These are phyloP conservation scores for Hartigia nigra DNA, from an alignment of 2,888 invertebrate genomes.

Conservation along the genomic window DNA sequence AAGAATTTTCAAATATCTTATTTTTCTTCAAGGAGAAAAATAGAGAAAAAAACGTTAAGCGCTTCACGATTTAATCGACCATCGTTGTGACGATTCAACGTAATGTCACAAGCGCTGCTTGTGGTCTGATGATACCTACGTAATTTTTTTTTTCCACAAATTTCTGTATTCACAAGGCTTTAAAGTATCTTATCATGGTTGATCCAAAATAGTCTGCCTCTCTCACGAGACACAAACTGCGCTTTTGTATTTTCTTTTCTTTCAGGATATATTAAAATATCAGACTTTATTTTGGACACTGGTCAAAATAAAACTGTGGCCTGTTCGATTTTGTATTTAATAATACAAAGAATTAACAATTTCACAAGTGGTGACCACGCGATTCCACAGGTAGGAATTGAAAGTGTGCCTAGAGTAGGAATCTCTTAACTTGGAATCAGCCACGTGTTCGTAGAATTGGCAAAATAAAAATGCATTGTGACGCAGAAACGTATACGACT, in stretches of 20 bases:
- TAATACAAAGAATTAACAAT: no score
- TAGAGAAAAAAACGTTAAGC: no score
- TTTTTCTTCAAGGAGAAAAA: not conserved
- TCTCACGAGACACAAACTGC: not conserved
- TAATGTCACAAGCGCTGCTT: not conserved
- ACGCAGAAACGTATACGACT: not conserved
- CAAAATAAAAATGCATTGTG: no score
- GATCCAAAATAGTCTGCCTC: not conserved
- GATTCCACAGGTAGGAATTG: no score
- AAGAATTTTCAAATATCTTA: not conserved
- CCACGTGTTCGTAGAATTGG: no score
- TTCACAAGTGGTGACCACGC: no score
- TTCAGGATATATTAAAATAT: not conserved
- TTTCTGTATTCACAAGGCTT: not conserved
- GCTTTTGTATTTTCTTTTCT: not conserved
- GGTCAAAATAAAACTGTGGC: no score
- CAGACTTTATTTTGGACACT: not conserved
- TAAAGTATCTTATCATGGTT: not conserved
- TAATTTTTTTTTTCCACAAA: not conserved
- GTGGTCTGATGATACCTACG: not conserved
- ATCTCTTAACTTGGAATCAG: no score
- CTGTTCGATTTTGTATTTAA: no score
- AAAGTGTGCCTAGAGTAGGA: no score
- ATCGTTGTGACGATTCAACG: not conserved
- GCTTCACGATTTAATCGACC: not conserved